phyloP scores from a whole-genome alignment of 2,888 invertebrate genomes.

The Plagiodera versicolora region DNA sequence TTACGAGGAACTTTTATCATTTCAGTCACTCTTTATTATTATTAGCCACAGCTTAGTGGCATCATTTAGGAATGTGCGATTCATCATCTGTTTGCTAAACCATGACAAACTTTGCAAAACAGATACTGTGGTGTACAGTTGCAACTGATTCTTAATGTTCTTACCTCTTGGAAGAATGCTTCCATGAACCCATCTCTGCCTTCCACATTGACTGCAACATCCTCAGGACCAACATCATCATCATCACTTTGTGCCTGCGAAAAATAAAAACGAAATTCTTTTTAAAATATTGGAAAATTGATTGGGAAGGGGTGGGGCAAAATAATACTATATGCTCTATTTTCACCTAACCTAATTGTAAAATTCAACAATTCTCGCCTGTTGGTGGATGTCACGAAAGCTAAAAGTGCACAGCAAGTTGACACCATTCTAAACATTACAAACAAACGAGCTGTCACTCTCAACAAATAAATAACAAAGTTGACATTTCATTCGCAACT shows the following conservation, averaged over 20 bases:
- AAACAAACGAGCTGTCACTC: conserved; percentile 18
- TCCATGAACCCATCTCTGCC: conserved; percentile 96
- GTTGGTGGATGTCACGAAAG: neutral
- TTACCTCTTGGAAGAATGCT: conserved; percentile 98
- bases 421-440: neutral
- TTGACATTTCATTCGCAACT: conserved; percentile 25
- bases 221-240: conserved; percentile 93
- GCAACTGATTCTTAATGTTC: conserved; percentile 37
- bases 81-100: neutral
- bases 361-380: conserved; percentile 13
- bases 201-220: conserved; percentile 94
- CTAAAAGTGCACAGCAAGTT: neutral
- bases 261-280: conserved; percentile 17
- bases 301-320: conserved; percentile 42
- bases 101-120: neutral
- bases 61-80: neutral
- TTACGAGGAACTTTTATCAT: no score
- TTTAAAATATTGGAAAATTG: conserved; percentile 17
- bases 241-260: conserved; percentile 96
- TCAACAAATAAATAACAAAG: conserved; percentile 18
- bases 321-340: conserved; percentile 36
- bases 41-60: neutral
- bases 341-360: conserved; percentile 47
- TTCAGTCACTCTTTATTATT: no score
- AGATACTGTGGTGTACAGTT: neutral